phyloP scores from a whole-genome alignment of 2,888 invertebrate genomes.

The Xanthia icteritia region DNA sequence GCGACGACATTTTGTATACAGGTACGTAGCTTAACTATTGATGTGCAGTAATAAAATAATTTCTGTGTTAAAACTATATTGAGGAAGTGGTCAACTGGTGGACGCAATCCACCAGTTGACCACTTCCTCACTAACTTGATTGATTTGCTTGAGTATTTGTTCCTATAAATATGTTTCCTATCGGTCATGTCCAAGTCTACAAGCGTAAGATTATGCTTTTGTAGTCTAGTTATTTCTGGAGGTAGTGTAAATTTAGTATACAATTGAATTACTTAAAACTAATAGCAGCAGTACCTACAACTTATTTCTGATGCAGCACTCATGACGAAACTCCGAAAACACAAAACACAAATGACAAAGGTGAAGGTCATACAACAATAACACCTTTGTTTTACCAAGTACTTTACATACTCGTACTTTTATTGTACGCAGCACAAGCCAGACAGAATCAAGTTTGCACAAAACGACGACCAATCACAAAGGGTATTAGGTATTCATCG shows the following conservation, averaged over 20 bases:
- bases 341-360: constrained; percentile 30
- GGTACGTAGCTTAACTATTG: constrained; percentile 70
- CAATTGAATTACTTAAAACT: neutral
- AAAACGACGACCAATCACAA: constrained; percentile 76
- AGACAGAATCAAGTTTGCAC: constrained; percentile 71
- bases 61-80: constrained; percentile 10
- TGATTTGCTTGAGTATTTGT: neutral
- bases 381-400: constrained; percentile 40
- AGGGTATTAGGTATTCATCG: constrained; percentile 84
- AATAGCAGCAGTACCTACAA: neutral
- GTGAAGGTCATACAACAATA: constrained; percentile 50
- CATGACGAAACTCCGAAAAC: constrained; percentile 1
- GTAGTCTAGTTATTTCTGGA: neutral
- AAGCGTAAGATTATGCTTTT: neutral
- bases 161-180: neutral
- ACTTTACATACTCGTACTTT: constrained; percentile 47
- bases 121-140: too few relatives aligned
- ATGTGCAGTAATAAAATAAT: neutral
- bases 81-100: constrained; percentile 14
- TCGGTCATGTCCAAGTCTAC: neutral
- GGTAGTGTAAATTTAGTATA: neutral
- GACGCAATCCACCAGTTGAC: too few relatives aligned
- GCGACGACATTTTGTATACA: constrained; percentile 82
- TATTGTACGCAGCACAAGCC: constrained; percentile 55
- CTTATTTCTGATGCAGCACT: neutral